Evolutionary conservation across 2,888 invertebrate species (phyloP).

Genomic region (Aporophyla nigra): DNA sequence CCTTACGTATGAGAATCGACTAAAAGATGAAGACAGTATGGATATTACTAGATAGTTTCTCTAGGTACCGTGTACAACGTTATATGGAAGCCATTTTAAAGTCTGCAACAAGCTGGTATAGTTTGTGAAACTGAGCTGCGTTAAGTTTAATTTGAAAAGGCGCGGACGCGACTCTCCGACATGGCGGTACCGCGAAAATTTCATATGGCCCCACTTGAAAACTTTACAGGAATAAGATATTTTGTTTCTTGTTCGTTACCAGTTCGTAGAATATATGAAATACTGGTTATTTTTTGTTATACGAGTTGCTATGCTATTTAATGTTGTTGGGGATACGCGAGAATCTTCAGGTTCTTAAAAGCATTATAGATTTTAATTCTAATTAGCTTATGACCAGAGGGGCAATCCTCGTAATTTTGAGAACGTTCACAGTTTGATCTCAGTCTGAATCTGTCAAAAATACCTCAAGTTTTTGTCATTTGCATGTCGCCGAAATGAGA

Average conservation of each 20-base stretch:
- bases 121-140: slow-evolving; percentile 52
- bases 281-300: slow-evolving; percentile 23
- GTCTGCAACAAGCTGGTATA: slow-evolving; percentile 29
- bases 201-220: slow-evolving; percentile 53
- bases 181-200: slow-evolving; percentile 38
- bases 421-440: no score
- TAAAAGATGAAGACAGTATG: background rate
- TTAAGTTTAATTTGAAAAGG: slow-evolving; percentile 68
- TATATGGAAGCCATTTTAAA: slow-evolving; percentile 30
- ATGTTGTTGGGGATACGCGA: background rate
- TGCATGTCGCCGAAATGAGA: no score
- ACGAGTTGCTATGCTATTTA: slow-evolving; percentile 20
- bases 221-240: slow-evolving; percentile 44
- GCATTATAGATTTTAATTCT: slow-evolving; percentile 6
- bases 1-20: no score
- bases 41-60: background rate
- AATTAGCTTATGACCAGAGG: background rate
- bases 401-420: no score
- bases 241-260: slow-evolving; percentile 46
- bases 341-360: slow-evolving; percentile 9
- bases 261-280: slow-evolving; percentile 38
- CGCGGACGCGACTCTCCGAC: slow-evolving; percentile 28
- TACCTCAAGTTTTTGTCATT: no score
- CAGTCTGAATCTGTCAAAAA: no score
- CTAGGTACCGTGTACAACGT: background rate